Percentiles rank a stretch among this genome's conserved stretches.
Conservation (phyloP, 53 echinoderm and acorn worm species). For the Glandiceps talaboti region DNA sequence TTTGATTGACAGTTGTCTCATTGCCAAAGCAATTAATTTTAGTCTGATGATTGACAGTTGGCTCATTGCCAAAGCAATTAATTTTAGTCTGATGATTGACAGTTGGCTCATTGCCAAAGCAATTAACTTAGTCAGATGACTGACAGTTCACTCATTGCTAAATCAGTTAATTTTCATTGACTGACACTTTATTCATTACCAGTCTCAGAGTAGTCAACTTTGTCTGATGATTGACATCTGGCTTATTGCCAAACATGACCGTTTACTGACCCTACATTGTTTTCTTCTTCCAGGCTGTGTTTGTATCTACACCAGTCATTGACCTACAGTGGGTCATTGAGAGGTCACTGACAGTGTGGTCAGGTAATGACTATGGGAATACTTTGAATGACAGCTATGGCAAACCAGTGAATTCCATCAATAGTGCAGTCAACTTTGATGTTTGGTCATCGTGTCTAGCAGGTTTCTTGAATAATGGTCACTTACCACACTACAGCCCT, state of each 20-base stretch:
- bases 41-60: no score
- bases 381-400: conserved; percentile 73
- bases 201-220: neutral
- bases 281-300: conserved; percentile 51
- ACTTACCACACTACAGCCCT: conserved; percentile 87
- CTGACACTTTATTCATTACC: neutral
- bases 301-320: conserved; percentile 66
- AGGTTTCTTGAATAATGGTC: conserved; percentile 70
- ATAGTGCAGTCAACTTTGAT: conserved; percentile 89
- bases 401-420: conserved; percentile 39
- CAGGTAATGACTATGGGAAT: conserved; percentile 88
- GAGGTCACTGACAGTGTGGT: conserved; percentile 94
- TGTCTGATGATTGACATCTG: neutral
- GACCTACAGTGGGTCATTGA: conserved; percentile 97
- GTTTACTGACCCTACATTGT: no score
- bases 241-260: neutral
- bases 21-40: no score
- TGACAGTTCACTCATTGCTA: no score
- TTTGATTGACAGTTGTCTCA: no score
- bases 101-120: no score
- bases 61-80: no score
- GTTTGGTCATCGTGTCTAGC: conserved; percentile 85
- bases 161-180: no score
- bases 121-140: no score
- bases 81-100: no score